Evolutionary conservation across 2,888 invertebrate species (phyloP), one percentile per base, ranked within the genome.

Genomic region (Parthenolecanium corni): DNA sequence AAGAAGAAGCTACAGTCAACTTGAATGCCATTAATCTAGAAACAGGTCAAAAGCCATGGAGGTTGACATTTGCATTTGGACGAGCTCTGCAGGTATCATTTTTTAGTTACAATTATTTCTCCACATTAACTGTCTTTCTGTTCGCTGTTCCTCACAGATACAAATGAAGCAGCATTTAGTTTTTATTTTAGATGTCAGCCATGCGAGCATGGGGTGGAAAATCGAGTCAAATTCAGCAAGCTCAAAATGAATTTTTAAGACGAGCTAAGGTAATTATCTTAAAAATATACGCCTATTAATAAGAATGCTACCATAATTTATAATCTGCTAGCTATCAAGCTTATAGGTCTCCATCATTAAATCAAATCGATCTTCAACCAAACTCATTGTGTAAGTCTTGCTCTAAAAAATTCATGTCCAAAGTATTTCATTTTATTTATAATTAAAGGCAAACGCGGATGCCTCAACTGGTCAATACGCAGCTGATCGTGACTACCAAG

Each of bases 51-150:
- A 90, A 89, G 76, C 97, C 97, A 65, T 98, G 97, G 98, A 84
- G 88, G n/a, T 80, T 98, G 57, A 93, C 94, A 69, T 98, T 98
- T 87, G 92, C 92, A 72, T 98, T 89, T 76, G 98, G 97, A 9
- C 88, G 98, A 69, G 98, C 98, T 64, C 84, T 98, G 66, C 90
- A 74, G 70, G 73, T 72, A 65, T 21, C 11, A 3, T 2, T n/a
- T n/a, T n/a, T 2, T 3, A n/a, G 18, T 3, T 18, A 47, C 21
- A 4, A 23, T 40, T 24, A 3, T 61, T 25, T 24, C n/a, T 36
- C 16, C 18, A n/a, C 24, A 36, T 20, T 62, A 38, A 62, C 11
- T 21, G n/a, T 9, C 20, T 56, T 24, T 24, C 9, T n/a, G 25
- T 56, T 23, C 5, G 3, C 14, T n/a, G 4, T 6, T 52, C 25